A percentile compares a stretch with the other conserved stretches of the same genome.
Evolutionary conservation across 2,797 vertebrate genomes (phyloP).

Genomic region (Ptychadena robeensis): DNA sequence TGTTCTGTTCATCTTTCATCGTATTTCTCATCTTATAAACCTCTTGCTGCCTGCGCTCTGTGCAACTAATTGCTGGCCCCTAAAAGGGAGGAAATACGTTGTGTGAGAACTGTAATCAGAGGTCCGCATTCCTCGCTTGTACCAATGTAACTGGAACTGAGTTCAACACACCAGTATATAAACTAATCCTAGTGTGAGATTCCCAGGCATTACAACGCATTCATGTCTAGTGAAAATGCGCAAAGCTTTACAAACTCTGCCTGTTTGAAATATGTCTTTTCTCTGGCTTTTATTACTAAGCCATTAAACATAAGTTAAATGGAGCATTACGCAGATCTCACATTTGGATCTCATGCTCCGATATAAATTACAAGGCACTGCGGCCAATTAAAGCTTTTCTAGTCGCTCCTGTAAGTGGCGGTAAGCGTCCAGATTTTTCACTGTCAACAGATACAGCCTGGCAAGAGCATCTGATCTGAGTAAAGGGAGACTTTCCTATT

Average conservation of each 20-base stretch:
- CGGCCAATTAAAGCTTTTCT: constrained; percentile 39
- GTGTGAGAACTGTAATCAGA: constrained; percentile 42
- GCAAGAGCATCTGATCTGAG: constrained; percentile 45
- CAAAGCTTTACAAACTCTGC: constrained; percentile 41
- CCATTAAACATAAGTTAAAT: constrained; percentile 38
- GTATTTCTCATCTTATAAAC: constrained; percentile 20
- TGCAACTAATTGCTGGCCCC: constrained; percentile 51
- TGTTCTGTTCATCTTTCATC: constrained; percentile 36
- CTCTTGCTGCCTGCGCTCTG: constrained; percentile 19
- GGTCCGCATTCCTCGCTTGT: constrained; percentile 28
- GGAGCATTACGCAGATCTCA: constrained; percentile 35
- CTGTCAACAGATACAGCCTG: constrained; percentile 36
- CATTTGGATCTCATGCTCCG: constrained; percentile 15
- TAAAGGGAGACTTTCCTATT: constrained; percentile 40
- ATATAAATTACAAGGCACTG: constrained; percentile 38
- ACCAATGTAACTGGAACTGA: neutral
- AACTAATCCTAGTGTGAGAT: constrained; percentile 36
- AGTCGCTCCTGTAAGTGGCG: constrained; percentile 55
- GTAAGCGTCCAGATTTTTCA: constrained; percentile 42
- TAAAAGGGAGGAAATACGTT: constrained; percentile 19
- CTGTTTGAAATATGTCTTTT: constrained; percentile 27
- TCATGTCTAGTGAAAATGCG: constrained; percentile 20
- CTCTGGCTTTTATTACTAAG: constrained; percentile 33
- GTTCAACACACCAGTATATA: constrained; percentile 11
- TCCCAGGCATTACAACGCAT: constrained; percentile 22